These are phyloP conservation scores for Galeruca laticollis DNA, from an alignment of 2,888 invertebrate species.

Conservation along the genomic window DNA sequence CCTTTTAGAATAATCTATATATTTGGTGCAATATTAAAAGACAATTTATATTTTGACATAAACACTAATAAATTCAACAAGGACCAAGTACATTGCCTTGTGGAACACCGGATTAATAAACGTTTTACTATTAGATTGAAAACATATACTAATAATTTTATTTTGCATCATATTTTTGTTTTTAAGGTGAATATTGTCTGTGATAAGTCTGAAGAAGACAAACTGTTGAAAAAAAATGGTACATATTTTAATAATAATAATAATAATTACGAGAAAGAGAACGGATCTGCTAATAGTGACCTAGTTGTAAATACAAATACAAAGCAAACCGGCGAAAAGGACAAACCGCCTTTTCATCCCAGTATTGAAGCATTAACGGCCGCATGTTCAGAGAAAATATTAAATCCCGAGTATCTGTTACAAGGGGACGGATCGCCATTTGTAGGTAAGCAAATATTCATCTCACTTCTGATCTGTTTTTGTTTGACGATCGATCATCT, in stretches of 20 bases:
- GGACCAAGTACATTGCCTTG: too few species aligned
- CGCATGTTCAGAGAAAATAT: constrained; percentile 83
- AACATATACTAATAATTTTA: too few species aligned
- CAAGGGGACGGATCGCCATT: constrained; percentile 81
- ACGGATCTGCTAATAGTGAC: constrained; percentile 55
- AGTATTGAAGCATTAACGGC: constrained; percentile 80
- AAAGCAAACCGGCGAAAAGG: constrained; percentile 68
- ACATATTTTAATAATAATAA: constrained; percentile 64
- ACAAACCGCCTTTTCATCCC: constrained; percentile 61
- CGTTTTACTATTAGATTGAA: too few species aligned
- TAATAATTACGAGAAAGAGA: constrained; percentile 67
- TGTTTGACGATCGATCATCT: too few species aligned
- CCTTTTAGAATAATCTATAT: too few species aligned
- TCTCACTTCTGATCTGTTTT: too few species aligned
- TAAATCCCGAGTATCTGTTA: constrained; percentile 82
- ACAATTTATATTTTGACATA: too few species aligned
- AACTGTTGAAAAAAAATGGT: constrained; percentile 58
- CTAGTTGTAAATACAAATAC: constrained; percentile 69
- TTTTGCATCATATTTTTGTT: background rate
- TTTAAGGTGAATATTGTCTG: constrained; percentile 77
- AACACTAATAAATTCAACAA: too few species aligned
- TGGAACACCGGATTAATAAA: too few species aligned
- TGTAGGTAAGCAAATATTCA: constrained; percentile 66
- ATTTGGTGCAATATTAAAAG: too few species aligned
- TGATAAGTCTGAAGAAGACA: constrained; percentile 68